Evolutionary conservation across 2,797 vertebrate species (phyloP).

Genomic region (Leptodactylus fallax): DNA sequence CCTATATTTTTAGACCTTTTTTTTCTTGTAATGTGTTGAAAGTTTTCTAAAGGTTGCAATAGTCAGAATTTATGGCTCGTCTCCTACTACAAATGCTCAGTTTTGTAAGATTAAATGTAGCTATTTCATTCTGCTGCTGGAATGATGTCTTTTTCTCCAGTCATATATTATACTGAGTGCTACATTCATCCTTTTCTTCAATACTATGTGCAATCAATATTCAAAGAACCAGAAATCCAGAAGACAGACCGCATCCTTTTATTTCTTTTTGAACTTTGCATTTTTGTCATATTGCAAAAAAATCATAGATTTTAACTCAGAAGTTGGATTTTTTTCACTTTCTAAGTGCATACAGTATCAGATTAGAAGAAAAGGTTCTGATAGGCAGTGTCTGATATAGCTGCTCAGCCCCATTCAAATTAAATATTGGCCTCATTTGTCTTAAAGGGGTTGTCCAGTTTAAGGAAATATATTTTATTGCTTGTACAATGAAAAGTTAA

Average conservation of each 20-base stretch:
- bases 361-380: no score
- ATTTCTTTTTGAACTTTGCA: background rate
- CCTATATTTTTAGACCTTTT: background rate
- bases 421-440: no score
- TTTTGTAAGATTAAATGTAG: slow-evolving; percentile 39
- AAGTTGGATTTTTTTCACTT: background rate
- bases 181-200: slow-evolving; percentile 3
- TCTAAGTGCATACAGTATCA: no score
- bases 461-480: no score
- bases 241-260: background rate
- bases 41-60: slow-evolving; percentile 33
- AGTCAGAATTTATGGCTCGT: slow-evolving; percentile 34
- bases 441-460: no score
- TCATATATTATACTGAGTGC: slow-evolving; percentile 31
- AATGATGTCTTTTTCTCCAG: slow-evolving; percentile 22
- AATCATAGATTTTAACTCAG: background rate
- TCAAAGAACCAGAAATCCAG: background rate
- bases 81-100: slow-evolving; percentile 23
- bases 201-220: slow-evolving; percentile 31
- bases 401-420: no score
- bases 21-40: slow-evolving; percentile 17
- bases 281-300: background rate
- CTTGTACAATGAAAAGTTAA: no score
- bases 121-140: slow-evolving; percentile 35
- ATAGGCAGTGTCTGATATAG: no score